Conservation (phyloP, 2,113 vertebrate genomes). For the mouse (Mus musculus) region DNA sequence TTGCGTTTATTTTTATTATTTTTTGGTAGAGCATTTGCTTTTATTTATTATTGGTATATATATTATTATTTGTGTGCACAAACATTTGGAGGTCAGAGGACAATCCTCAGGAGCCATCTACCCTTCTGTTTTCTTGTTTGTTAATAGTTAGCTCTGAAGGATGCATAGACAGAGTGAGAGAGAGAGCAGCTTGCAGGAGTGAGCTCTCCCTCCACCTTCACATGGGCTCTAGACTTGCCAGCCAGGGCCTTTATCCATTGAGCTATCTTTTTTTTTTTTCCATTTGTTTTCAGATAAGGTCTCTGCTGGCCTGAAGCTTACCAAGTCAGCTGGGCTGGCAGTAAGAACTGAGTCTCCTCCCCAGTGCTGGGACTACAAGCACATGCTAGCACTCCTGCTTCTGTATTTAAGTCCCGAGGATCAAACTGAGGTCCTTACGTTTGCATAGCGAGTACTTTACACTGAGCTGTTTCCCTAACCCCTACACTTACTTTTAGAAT, state of each 20-base stretch:
- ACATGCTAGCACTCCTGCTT: not conserved
- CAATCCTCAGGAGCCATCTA: not conserved
- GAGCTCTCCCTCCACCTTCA: not conserved
- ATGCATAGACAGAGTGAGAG: not conserved
- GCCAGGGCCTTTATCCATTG: not conserved
- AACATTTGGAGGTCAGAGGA: not conserved
- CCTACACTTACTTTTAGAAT: slow-evolving; percentile 46
- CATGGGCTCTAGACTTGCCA: not conserved
- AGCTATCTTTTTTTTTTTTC: not conserved
- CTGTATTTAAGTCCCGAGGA: not conserved
- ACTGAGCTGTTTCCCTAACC: not conserved
- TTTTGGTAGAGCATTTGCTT: too few species aligned
- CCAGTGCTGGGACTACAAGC: not conserved
- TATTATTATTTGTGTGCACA: not conserved
- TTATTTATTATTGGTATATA: not conserved
- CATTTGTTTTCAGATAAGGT: not conserved
- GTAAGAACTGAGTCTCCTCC: not conserved
- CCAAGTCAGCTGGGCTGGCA: not conserved
- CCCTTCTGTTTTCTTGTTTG: not conserved
- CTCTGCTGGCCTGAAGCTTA: not conserved
- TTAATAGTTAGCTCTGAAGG: not conserved
- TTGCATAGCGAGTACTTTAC: not conserved
- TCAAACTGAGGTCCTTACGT: not conserved
- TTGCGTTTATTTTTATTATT: slow-evolving; percentile 38
- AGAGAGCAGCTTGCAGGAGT: not conserved